A percentile compares a stretch with the other conserved stretches of the same genome.
Conservation (phyloP, 2,888 invertebrate species). For the Drosophila nigritarsus region DNA sequence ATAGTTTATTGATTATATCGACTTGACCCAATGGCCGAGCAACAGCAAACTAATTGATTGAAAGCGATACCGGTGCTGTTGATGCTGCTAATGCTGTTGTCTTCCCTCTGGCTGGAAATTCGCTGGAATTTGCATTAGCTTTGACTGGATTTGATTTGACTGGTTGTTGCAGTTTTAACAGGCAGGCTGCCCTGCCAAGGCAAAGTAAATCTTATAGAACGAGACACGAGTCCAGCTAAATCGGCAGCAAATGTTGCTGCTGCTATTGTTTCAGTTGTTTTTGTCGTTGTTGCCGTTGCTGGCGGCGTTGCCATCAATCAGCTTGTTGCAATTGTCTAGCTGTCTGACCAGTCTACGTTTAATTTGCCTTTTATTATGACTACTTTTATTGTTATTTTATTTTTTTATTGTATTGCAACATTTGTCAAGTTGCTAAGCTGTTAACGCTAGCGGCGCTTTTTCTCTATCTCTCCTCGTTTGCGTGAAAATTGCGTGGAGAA, state of each 20-base stretch:
- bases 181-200: conserved; percentile 32
- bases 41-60: conserved; percentile 63
- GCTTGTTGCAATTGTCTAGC: conserved; percentile 46
- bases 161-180: conserved; percentile 39
- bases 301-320: conserved; percentile 70
- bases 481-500: conserved; percentile 68
- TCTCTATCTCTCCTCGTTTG: conserved; percentile 17
- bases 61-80: conserved; percentile 45
- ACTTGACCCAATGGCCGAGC: conserved; percentile 70
- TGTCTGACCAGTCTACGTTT: conserved; percentile 27
- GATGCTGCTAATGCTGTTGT: background rate
- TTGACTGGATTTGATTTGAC: conserved; percentile 8
- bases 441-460: conserved; percentile 44
- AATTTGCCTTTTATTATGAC: conserved; percentile 64
- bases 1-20: conserved; percentile 59
- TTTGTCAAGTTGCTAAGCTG: conserved; percentile 63
- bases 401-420: conserved; percentile 37
- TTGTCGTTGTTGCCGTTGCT: conserved; percentile 36
- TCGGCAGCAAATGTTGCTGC: conserved; percentile 46
- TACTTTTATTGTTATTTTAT: conserved; percentile 48
- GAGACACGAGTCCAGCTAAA: conserved; percentile 30
- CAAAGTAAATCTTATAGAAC: background rate
- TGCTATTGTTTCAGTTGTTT: conserved; percentile 12
- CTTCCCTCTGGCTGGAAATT: background rate
- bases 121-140: conserved; percentile 25